Percentiles rank a stretch among this genome's conserved stretches.
Conservation (phyloP, 2,888 invertebrate species). For the Agrotis segetum region DNA sequence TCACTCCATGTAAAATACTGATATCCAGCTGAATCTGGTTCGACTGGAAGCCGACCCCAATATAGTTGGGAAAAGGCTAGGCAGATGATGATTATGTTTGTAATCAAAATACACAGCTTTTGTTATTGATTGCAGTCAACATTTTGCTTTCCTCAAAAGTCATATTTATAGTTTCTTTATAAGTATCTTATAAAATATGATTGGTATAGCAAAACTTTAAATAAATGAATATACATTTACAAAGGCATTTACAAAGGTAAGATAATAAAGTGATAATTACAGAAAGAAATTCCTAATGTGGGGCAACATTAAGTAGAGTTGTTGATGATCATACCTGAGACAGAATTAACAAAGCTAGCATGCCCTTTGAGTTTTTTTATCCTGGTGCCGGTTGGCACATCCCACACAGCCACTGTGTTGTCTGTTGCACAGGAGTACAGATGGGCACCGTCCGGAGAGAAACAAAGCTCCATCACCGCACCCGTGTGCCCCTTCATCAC, state of each 20-base stretch:
- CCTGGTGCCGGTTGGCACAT: constrained; percentile 96
- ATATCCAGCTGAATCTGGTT: too few species aligned
- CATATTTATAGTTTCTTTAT: too few species aligned
- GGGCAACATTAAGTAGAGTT: too few species aligned
- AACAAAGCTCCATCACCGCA: constrained; percentile 98
- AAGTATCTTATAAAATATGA: not conserved
- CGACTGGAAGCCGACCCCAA: too few species aligned
- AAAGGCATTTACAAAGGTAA: not conserved
- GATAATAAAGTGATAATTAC: not conserved
- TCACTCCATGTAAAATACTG: too few species aligned
- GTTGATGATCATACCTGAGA: constrained; percentile 86
- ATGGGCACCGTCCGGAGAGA: constrained; percentile 95
- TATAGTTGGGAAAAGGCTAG: too few species aligned
- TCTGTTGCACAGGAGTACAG: constrained; percentile 98
- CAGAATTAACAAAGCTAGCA: constrained; percentile 94
- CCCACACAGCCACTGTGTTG: constrained; percentile 98
- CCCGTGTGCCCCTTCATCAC: constrained; percentile 98
- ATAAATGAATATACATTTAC: not conserved
- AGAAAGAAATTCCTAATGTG: too few species aligned
- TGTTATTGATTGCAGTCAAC: not conserved
- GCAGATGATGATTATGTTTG: too few species aligned
- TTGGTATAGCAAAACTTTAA: not conserved
- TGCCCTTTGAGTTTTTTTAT: constrained; percentile 97
- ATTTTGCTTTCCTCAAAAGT: not conserved
- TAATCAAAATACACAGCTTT: not conserved